A percentile compares a stretch with the other conserved stretches of the same genome.
Evolutionary conservation across 2,113 vertebrate genomes (phyloP).

Genomic region (Mohoua ochrocephala): DNA sequence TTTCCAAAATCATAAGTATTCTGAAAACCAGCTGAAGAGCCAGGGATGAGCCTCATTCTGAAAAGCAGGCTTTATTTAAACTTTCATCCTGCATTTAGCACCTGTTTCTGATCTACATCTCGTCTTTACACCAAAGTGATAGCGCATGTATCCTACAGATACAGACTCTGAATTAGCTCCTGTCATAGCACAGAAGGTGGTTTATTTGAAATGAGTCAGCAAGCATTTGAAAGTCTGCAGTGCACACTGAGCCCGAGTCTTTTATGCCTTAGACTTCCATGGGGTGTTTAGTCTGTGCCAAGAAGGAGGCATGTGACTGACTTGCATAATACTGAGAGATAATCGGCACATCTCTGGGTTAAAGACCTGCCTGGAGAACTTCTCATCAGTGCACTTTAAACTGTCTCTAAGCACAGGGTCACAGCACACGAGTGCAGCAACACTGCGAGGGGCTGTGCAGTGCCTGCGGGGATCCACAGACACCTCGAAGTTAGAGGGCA

Average conservation of each 20-base stretch:
- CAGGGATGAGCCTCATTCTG: neutral
- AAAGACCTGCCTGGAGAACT: neutral
- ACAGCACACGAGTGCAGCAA: rapidly evolving
- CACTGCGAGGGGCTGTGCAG: rapidly evolving
- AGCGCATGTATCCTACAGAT: neutral
- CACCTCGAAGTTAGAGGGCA: neutral
- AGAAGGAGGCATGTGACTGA: neutral
- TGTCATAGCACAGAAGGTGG: neutral
- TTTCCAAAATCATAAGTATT: neutral
- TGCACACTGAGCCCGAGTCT: neutral
- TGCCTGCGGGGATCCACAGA: neutral
- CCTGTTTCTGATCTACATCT: neutral
- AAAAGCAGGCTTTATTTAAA: neutral
- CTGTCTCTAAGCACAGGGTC: neutral
- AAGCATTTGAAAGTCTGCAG: neutral
- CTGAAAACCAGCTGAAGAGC: neutral
- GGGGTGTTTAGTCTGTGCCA: neutral
- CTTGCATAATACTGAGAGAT: neutral
- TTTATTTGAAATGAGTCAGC: neutral
- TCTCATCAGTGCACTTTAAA: neutral
- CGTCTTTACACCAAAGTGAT: neutral
- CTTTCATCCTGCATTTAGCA: neutral
- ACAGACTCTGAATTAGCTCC: neutral
- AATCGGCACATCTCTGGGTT: neutral
- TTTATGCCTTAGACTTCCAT: neutral